Evolutionary conservation across 1,140 invertebrate genomes (phyloP).

Genomic region (Papilio polytes): DNA sequence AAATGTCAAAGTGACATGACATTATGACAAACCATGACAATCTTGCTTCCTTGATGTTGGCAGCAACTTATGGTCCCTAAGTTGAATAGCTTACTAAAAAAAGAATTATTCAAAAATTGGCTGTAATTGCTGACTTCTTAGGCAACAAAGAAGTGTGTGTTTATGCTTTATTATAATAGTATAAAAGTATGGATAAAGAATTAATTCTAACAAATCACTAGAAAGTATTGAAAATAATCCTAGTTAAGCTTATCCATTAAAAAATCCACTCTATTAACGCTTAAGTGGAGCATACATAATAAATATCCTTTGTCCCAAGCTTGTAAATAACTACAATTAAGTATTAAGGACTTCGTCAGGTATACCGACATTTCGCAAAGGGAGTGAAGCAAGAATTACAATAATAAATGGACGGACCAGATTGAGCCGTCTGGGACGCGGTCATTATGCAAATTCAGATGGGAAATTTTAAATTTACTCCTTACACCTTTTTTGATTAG

Average conservation of each 20-base stretch:
- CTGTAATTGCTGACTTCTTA: too few relatives aligned
- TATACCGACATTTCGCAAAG: conserved; percentile 23
- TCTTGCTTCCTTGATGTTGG: too few relatives aligned
- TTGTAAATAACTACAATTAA: conserved; percentile 27
- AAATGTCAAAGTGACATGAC: too few relatives aligned
- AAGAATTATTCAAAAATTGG: too few relatives aligned
- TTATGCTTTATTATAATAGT: too few relatives aligned
- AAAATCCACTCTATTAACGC: conserved; percentile 4
- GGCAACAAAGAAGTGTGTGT: too few relatives aligned
- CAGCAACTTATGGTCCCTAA: too few relatives aligned
- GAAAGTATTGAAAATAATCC: conserved; percentile 8
- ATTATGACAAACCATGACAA: too few relatives aligned
- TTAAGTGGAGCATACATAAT: conserved; percentile 19
- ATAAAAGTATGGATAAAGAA: too few relatives aligned
- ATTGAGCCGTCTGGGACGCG: conserved; percentile 60
- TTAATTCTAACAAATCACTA: background rate
- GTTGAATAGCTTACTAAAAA: too few relatives aligned
- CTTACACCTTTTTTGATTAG: conserved; percentile 71
- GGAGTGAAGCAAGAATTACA: conserved; percentile 46
- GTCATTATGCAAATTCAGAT: conserved; percentile 69
- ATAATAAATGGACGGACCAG: conserved; percentile 48
- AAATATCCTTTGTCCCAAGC: conserved; percentile 12
- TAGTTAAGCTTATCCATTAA: background rate
- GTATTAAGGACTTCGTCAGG: conserved; percentile 19
- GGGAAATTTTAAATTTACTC: conserved; percentile 64